Base-by-base conservation (phyloP, 2,113 vertebrate genomes). In the Cyprinus carpio region DNA sequence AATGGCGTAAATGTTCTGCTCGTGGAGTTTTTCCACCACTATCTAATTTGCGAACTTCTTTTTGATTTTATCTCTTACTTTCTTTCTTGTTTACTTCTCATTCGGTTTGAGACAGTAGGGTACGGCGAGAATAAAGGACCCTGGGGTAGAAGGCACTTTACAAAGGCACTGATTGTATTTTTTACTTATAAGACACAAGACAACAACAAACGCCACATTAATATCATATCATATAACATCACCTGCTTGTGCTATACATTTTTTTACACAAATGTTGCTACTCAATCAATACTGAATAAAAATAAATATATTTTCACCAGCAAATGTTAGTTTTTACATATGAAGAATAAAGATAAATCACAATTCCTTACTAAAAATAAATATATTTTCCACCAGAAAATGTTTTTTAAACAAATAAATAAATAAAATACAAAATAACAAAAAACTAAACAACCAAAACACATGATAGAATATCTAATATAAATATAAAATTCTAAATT, bases 1-100 rank as follows among this genome's bases (percentile, higher is more conserved):
- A 87, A 84, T 81, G 77, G 84, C 27, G 64, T 85, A 13, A 56
- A 51, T 27, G 27, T 16, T 40, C 34, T 51, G 75, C 51, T 51
- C 40, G 20, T 7, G 6, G 15, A 69, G 65, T 34, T 20, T 40
- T 4, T 34, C 29, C 29, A 4, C 16, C 65, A 10, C 15, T 34
- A 20, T 37, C 31, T 10, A 37, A 37, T 69, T 10, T 37, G 3
- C 65, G 23, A 18, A 23, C 65, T 23, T 69, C 15, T 34, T 23
- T 34, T 69, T 34, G 1, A 69, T 69, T 69, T 69, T 1, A 37
- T 23, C 18, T 69, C 31, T 37, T 10, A 5, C 8, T 23, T 69
- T 69, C 27, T 34, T 67, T 71, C 29, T 37, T 13, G 25, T 27
- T 64, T 27, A 64, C 62, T 27, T 23, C 65, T 37, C 65, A 34